Evolutionary conservation across 2,888 invertebrate species (phyloP).

Genomic region (Epistrophe grossulariae): DNA sequence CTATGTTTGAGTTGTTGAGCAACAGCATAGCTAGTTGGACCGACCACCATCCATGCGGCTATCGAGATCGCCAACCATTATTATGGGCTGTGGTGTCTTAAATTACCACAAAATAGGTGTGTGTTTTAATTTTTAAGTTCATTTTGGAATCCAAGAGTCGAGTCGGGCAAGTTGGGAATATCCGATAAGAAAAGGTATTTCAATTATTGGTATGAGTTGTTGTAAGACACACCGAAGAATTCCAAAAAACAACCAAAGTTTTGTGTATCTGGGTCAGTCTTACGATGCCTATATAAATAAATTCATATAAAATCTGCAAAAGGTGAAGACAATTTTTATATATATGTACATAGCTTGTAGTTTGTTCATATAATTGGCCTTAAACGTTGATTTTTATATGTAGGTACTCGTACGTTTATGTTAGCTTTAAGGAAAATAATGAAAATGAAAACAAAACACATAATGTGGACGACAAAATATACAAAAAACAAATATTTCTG

Average conservation of each 20-base stretch:
- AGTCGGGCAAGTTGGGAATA: slow-evolving; percentile 14
- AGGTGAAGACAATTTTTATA: slow-evolving; percentile 56
- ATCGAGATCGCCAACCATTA: slow-evolving; percentile 27
- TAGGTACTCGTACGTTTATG: too few species aligned
- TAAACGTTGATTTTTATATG: slow-evolving; percentile 24
- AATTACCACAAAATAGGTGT: slow-evolving; percentile 31
- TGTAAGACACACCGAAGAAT: slow-evolving; percentile 56
- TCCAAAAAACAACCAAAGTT: slow-evolving; percentile 33
- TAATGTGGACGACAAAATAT: too few species aligned
- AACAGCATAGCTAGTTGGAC: slow-evolving; percentile 47
- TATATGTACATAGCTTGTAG: slow-evolving; percentile 20
- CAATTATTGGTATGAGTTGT: slow-evolving; percentile 69
- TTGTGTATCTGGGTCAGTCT: slow-evolving; percentile 51
- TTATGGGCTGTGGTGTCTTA: slow-evolving; percentile 57
- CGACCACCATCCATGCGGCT: neutral
- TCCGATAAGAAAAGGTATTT: slow-evolving; percentile 61
- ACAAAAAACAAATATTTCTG: neutral
- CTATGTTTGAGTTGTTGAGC: slow-evolving; percentile 43
- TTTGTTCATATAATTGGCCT: slow-evolving; percentile 47
- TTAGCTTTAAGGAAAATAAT: neutral
- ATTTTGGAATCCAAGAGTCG: slow-evolving; percentile 18
- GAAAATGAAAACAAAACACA: neutral
- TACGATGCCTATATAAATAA: neutral
- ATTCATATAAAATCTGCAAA: slow-evolving; percentile 21
- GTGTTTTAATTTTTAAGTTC: slow-evolving; percentile 22